Evolutionary conservation across 2,888 invertebrate genomes (phyloP), one percentile per base, ranked within the genome.

Genomic region (Quadriops clusia): DNA sequence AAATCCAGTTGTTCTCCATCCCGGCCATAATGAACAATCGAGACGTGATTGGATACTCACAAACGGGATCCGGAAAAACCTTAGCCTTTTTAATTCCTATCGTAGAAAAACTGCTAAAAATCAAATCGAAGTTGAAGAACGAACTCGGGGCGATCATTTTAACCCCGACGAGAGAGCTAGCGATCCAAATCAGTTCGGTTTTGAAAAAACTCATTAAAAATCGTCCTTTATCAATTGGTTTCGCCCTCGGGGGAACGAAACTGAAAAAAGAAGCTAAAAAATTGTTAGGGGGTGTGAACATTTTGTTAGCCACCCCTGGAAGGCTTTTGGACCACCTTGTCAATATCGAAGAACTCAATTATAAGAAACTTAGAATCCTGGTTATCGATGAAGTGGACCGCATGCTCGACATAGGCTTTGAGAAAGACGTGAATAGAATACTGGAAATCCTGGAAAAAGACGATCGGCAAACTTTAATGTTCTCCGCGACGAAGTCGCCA

Each of bases 21-120:
- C 90, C 91, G 1, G 79, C 82, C 9, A 62, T 95, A 18, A 60
- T 97, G 5, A 87, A 93, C 61, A 95, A 94, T 0, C 69, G 87
- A 41, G 95, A 97, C 66, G 63, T 97, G 28, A 84, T 97, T 18
- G 97, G 91, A 23, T 79, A 91, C 17, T 95, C 97, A 0, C 83
- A 85, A 61, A 97, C 97, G 9, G 97, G 97, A 0, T 93, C 93
- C 6, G 94, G 94, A 41, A 97, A 97, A 63, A 97, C 97, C 0
- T 58, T 97, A 32, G 93, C 95, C 0, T 97, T 97, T 53, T 72
- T 97, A 1, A 78, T 97, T 47, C 97, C 97, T 2, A 89, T 87
- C n/a, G 72, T 97, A 28, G 94, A 97, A n/a, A n/a, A n/a, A n/a
- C n/a, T n/a, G n/a, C n/a, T n/a, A n/a, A n/a, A n/a, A n/a, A n/a